A percentile compares a stretch with the other conserved stretches of the same genome.
phyloP scores from a whole-genome alignment of 2,888 invertebrate species.

The Agapostemon virescens region DNA sequence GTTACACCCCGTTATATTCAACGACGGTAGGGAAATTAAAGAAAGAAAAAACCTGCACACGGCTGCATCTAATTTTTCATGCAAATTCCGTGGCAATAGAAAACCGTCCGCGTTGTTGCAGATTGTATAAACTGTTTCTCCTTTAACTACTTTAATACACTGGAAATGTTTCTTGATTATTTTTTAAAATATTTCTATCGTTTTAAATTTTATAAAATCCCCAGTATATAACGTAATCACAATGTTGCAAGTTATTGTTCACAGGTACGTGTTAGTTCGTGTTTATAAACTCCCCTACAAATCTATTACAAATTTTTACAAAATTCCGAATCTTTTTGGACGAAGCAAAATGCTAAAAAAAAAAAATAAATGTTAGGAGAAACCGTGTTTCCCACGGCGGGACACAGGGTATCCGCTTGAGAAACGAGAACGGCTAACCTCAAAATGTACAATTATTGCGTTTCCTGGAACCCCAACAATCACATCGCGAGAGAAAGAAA shows the following conservation, averaged over 20 bases:
- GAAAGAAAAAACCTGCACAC: background rate
- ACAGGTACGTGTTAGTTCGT: no score
- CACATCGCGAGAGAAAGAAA: background rate
- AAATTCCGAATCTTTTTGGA: background rate
- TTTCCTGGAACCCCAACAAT: background rate
- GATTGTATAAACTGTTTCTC: no score
- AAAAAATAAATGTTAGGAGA: background rate
- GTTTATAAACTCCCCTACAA: no score
- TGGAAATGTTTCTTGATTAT: no score
- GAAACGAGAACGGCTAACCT: constrained; percentile 3
- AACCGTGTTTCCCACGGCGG: background rate
- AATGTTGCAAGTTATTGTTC: no score
- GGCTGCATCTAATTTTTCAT: background rate
- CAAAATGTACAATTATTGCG: constrained; percentile 16
- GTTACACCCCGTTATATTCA: background rate
- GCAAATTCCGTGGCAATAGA: no score
- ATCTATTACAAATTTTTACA: no score
- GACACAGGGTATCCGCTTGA: background rate
- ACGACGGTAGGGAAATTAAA: background rate
- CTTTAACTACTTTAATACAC: no score
- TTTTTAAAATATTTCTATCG: no score
- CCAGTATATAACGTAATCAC: no score
- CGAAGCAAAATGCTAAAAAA: background rate
- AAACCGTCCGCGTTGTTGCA: no score
- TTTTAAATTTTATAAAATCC: no score